Conservation (phyloP, 2,888 invertebrate species). For the Drosophila algonquin region DNA sequence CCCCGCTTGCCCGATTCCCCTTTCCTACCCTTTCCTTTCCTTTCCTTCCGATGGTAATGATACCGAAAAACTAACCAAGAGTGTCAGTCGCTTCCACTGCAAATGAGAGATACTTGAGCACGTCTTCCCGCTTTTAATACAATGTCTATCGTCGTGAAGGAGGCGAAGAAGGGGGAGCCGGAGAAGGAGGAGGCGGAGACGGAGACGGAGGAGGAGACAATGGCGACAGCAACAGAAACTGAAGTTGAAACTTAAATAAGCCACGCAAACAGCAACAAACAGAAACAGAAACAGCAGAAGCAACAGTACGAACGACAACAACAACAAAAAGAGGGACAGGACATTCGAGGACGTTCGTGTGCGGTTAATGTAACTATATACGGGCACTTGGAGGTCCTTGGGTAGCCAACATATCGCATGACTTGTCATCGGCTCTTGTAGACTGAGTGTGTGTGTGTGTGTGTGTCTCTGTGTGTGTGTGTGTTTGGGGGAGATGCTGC, state of each 20-base stretch:
- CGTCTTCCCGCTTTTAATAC: conserved; percentile 41
- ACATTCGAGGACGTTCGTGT: conserved; percentile 29
- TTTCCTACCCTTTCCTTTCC: not conserved
- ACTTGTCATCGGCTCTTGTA: conserved; percentile 32
- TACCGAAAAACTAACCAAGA: conserved; percentile 21
- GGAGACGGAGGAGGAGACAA: conserved; percentile 3
- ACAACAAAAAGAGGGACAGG: conserved; percentile 19
- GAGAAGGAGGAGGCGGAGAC: conserved; percentile 1
- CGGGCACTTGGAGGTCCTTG: conserved; percentile 51
- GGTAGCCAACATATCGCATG: conserved; percentile 38
- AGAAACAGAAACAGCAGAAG: conserved; percentile 5
- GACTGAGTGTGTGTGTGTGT: conserved; percentile 1
- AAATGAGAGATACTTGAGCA: conserved; percentile 48
- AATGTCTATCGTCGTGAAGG: conserved; percentile 17
- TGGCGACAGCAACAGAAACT: conserved; percentile 38
- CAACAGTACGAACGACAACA: conserved; percentile 27
- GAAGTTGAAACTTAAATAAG: conserved; percentile 69
- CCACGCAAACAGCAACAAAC: conserved; percentile 26
- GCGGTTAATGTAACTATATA: conserved; percentile 63
- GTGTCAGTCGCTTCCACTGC: conserved; percentile 7
- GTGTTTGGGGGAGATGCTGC: not conserved
- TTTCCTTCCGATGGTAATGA: conserved; percentile 37
- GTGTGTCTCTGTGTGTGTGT: not conserved
- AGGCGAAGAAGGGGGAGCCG: not conserved
- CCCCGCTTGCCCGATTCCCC: not conserved